phyloP scores from a whole-genome alignment of 2,888 invertebrate genomes.

The Diplolepis rosae region DNA sequence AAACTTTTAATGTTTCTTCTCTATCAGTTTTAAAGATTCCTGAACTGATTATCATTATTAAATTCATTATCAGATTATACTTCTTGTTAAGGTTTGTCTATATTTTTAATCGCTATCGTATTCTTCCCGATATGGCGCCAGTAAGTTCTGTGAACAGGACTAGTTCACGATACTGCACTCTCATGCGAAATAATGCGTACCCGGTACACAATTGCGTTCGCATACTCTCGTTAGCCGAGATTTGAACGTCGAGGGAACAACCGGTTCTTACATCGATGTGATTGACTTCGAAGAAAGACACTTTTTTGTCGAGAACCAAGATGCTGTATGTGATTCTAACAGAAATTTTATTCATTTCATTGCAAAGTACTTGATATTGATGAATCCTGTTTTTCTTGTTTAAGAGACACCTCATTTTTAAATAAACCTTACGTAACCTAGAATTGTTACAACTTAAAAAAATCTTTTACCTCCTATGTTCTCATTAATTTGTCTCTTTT shows the following conservation, averaged over 20 bases:
- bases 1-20: too few relatives aligned
- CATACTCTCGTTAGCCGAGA: constrained; percentile 31
- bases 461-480: too few relatives aligned
- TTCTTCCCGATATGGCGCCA: neutral
- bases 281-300: constrained; percentile 33
- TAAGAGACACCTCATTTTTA: too few relatives aligned
- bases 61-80: too few relatives aligned
- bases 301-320: constrained; percentile 26
- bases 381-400: too few relatives aligned
- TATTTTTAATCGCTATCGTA: too few relatives aligned
- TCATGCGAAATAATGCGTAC: constrained; percentile 32
- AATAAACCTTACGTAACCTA: too few relatives aligned
- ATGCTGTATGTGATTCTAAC: constrained; percentile 1
- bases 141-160: neutral
- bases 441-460: too few relatives aligned
- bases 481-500: too few relatives aligned
- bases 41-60: too few relatives aligned
- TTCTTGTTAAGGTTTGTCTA: neutral
- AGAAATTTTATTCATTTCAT: neutral
- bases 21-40: too few relatives aligned
- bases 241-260: constrained; percentile 10
- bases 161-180: neutral
- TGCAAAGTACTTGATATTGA: too few relatives aligned
- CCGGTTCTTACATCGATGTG: constrained; percentile 22
- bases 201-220: constrained; percentile 29